Percentiles rank a stretch among this genome's conserved stretches.
These are phyloP conservation scores for Pogonomyrmex barbatus DNA, from an alignment of 1,140 invertebrate species.

Conservation along the genomic window DNA sequence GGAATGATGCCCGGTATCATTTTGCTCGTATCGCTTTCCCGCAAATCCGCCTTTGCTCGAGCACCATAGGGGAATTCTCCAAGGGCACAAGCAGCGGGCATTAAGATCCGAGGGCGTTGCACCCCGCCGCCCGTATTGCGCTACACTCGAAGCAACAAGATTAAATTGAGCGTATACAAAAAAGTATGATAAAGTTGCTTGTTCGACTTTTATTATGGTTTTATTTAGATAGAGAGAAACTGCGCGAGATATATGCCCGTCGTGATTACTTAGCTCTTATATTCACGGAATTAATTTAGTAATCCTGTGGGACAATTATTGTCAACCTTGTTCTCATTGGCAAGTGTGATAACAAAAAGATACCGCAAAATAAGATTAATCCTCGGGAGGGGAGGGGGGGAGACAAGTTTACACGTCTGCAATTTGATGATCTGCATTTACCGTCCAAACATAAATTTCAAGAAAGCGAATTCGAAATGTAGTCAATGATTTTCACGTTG, in stretches of 20 bases:
- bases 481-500: not conserved
- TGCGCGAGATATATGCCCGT: not conserved
- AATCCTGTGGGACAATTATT: slow-evolving; percentile 10
- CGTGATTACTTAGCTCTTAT: slow-evolving; percentile 30
- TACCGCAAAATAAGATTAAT: not conserved
- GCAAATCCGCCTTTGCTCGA: slow-evolving; percentile 34
- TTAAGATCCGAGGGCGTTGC: slow-evolving; percentile 67
- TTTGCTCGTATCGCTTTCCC: slow-evolving; percentile 4
- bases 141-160: not conserved
- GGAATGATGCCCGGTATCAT: slow-evolving; percentile 16
- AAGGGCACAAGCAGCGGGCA: slow-evolving; percentile 62
- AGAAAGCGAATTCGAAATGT: not conserved
- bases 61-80: slow-evolving; percentile 41
- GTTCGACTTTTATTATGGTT: slow-evolving; percentile 15
- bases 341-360: not conserved
- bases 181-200: not conserved
- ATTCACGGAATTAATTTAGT: slow-evolving; percentile 35
- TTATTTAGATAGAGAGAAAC: slow-evolving; percentile 27
- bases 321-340: slow-evolving; percentile 15
- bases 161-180: slow-evolving; percentile 47
- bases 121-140: slow-evolving; percentile 30
- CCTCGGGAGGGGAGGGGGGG: not conserved
- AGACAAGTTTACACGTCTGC: not conserved
- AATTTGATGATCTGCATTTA: not conserved
- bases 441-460: slow-evolving; percentile 1